phyloP scores from a whole-genome alignment of 2,113 vertebrate species.

The Polyodon spathula region DNA sequence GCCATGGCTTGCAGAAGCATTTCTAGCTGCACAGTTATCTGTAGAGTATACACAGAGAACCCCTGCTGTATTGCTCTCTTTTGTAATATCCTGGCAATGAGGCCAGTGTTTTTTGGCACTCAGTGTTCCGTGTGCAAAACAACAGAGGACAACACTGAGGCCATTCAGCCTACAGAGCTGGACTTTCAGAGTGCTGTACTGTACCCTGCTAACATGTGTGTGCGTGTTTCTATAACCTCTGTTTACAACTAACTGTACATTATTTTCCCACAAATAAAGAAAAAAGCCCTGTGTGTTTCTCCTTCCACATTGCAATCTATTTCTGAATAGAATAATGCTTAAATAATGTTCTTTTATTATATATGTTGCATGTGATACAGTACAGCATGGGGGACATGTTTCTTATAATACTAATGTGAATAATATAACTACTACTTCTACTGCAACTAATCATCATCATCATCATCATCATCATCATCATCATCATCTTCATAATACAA shows the following conservation, averaged over 20 bases:
- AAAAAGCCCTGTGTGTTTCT: not conserved
- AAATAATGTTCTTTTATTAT: too few species aligned
- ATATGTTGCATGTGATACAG: too few species aligned
- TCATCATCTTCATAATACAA: too few species aligned
- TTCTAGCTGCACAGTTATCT: constrained; percentile 31
- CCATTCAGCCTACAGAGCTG: constrained; percentile 2
- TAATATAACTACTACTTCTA: too few species aligned
- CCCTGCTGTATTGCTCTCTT: constrained; percentile 17
- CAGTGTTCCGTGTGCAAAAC: constrained; percentile 16
- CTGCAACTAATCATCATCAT: too few species aligned
- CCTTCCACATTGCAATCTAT: too few species aligned
- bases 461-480: too few species aligned
- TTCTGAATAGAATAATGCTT: too few species aligned
- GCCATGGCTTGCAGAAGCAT: constrained; percentile 38
- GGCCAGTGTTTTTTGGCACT: constrained; percentile 20
- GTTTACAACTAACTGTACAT: not conserved
- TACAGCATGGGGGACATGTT: too few species aligned
- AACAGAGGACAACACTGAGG: constrained; percentile 17
- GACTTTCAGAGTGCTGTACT: constrained; percentile 1
- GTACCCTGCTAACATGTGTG: not conserved
- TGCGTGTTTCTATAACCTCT: not conserved
- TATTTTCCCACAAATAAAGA: not conserved
- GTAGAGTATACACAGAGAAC: constrained; percentile 16
- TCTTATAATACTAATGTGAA: too few species aligned
- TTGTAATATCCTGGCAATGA: constrained; percentile 27